A percentile compares a stretch with the other conserved stretches of the same genome.
These are phyloP conservation scores for Catostylus mosaicus DNA, from an alignment of 30 jellyfish, hydroid and myxozoan species.

Conservation along the genomic window DNA sequence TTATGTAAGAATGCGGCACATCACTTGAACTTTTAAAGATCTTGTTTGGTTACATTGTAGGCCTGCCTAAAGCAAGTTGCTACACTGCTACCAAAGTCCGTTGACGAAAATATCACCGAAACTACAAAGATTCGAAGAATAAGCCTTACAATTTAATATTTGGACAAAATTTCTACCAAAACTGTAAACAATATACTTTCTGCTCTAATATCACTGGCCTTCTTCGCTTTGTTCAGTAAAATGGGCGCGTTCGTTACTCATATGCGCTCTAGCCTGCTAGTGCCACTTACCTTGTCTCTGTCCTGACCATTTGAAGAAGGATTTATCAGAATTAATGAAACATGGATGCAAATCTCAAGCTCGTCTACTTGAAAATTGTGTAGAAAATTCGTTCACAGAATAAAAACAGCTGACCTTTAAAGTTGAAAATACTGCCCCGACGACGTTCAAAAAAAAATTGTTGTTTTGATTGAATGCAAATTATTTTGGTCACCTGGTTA, in stretches of 20 bases:
- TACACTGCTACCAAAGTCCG: neutral
- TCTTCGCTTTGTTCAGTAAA: neutral
- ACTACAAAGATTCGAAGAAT: neutral
- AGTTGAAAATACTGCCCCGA: neutral
- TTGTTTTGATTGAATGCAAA: slow-evolving; percentile 75
- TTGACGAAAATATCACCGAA: neutral
- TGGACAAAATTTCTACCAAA: neutral
- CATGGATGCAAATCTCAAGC: neutral
- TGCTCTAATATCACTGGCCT: neutral
- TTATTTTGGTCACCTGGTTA: slow-evolving; percentile 55
- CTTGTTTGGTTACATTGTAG: neutral
- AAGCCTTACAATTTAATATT: neutral
- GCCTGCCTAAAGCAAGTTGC: neutral
- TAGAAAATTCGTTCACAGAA: neutral
- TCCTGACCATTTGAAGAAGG: slow-evolving; percentile 2
- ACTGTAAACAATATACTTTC: neutral
- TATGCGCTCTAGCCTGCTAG: neutral
- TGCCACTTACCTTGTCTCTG: slow-evolving; percentile 5
- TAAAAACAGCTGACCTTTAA: neutral
- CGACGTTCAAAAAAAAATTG: slow-evolving; percentile 56
- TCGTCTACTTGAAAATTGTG: neutral
- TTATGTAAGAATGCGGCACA: neutral
- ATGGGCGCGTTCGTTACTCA: neutral
- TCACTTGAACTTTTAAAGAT: neutral
- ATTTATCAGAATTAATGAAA: neutral